These are phyloP conservation scores for Danio tinwini DNA, from an alignment of 2,797 vertebrate genomes.

Conservation along the genomic window DNA sequence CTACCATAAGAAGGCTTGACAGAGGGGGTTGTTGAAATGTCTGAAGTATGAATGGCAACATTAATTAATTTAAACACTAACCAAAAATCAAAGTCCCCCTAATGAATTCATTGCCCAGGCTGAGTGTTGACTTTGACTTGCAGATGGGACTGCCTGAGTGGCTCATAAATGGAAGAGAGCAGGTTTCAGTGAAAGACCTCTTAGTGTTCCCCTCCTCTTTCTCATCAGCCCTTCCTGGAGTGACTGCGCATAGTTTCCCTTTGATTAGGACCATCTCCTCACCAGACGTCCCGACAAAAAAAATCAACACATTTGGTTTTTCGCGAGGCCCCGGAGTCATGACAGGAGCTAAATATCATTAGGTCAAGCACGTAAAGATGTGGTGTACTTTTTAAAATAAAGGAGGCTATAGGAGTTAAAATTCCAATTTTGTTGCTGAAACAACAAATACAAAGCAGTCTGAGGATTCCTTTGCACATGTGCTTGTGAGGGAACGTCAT, in stretches of 20 bases:
- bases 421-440: not conserved
- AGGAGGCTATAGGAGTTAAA: too few species aligned
- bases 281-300: slow-evolving; percentile 50
- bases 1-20: slow-evolving; percentile 2
- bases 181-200: slow-evolving; percentile 50
- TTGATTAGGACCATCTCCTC: slow-evolving; percentile 60
- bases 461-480: not conserved
- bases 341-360: slow-evolving; percentile 42
- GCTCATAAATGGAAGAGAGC: slow-evolving; percentile 52
- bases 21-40: slow-evolving; percentile 17
- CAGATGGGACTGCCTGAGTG: slow-evolving; percentile 43
- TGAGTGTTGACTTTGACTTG: slow-evolving; percentile 57
- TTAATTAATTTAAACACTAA: slow-evolving; percentile 56
- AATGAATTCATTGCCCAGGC: slow-evolving; percentile 50
- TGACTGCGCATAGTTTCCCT: slow-evolving; percentile 63
- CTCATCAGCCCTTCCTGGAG: slow-evolving; percentile 48
- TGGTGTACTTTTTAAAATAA: not conserved
- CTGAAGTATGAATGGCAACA: slow-evolving; percentile 48
- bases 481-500: slow-evolving; percentile 16
- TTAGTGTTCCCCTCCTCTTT: slow-evolving; percentile 47
- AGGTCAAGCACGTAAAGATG: slow-evolving; percentile 23
- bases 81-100: slow-evolving; percentile 49
- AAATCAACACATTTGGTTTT: slow-evolving; percentile 59
- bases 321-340: slow-evolving; percentile 41
- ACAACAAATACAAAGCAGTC: not conserved